Evolutionary conservation across 2,888 invertebrate species (phyloP), one percentile per base, ranked within the genome.

Genomic region (Orthosia incerta): DNA sequence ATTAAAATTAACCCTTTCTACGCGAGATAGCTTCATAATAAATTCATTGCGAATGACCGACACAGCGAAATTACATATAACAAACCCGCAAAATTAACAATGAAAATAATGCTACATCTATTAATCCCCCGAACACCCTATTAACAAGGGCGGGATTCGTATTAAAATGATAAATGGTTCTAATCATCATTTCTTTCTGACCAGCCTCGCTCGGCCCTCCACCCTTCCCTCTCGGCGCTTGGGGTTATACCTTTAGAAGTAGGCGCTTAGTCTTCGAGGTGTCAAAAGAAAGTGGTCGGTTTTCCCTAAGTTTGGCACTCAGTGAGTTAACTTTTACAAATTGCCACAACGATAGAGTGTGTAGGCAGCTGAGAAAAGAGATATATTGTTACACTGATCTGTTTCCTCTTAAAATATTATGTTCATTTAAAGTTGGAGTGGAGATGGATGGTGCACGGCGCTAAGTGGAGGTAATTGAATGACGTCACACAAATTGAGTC

Each of bases 121-220:
- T 95, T 95, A 94, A 95, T 95, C 93, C 94, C 93, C 94, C 90
- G 89, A 92, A 90, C 94, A 94, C 89, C 89, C 91, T 92, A 94
- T 94, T 95, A 95, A 95, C 94, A 92, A 91, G 92, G 94, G 95
- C 91, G 92, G 90, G 90, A 88, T 89, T 91, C 94, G 93, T 95
- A 95, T 95, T 95, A 95, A 95, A 95, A 95, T 95, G 95, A 95
- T 95, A 95, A 95, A 95, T 95, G 93, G 91, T 92, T 90, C 92
- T 93, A 94, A 95, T 95, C 94, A 95, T 94, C 92, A 92, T 94
- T 93, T 88, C 89, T 90, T 87, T 87, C 85, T 83, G 80, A 84
- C 95, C 90, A 91, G 9, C 75, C 4, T 84, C 81, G 56, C 13
- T 64, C 75, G 89, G 86, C 7, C 91, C 84, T 7, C 72, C 74